Percentiles rank a stretch among this genome's conserved stretches.
Conservation (phyloP, 2,113 vertebrate genomes). For the Excalfactoria chinensis region DNA sequence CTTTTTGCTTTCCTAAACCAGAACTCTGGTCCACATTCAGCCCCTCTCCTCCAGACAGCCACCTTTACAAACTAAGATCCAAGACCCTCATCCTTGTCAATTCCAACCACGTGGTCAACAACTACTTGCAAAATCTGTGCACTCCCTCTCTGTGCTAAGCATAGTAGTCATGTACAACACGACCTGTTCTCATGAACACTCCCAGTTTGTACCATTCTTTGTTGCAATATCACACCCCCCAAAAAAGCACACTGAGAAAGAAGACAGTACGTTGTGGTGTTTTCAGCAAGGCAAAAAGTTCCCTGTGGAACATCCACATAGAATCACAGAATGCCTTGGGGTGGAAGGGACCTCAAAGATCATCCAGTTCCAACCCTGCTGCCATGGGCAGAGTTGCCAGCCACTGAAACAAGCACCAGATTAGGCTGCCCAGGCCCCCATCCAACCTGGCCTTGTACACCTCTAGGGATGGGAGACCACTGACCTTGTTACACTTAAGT, state of each 20-base stretch:
- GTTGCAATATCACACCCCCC: background rate
- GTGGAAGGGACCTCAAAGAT: too few relatives aligned
- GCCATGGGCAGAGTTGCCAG: too few relatives aligned
- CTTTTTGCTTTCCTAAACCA: background rate
- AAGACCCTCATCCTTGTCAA: background rate
- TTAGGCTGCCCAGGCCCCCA: too few relatives aligned
- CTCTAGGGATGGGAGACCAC: too few relatives aligned
- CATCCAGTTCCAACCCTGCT: too few relatives aligned
- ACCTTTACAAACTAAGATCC: background rate
- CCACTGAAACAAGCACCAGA: too few relatives aligned
- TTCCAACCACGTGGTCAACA: background rate
- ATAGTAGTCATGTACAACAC: fast-evolving
- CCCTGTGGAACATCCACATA: background rate
- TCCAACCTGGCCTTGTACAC: too few relatives aligned
- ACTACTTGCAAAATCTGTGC: background rate
- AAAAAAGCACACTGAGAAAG: background rate
- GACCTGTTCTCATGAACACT: background rate
- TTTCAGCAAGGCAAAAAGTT: background rate
- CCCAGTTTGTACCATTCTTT: background rate
- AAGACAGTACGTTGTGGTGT: background rate
- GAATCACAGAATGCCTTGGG: too few relatives aligned
- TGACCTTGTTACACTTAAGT: background rate
- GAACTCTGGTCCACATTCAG: background rate
- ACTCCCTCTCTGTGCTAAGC: fast-evolving
- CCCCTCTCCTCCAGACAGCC: background rate